phyloP scores from a whole-genome alignment of 2,888 invertebrate genomes.

The Digitonthophagus gazella region DNA sequence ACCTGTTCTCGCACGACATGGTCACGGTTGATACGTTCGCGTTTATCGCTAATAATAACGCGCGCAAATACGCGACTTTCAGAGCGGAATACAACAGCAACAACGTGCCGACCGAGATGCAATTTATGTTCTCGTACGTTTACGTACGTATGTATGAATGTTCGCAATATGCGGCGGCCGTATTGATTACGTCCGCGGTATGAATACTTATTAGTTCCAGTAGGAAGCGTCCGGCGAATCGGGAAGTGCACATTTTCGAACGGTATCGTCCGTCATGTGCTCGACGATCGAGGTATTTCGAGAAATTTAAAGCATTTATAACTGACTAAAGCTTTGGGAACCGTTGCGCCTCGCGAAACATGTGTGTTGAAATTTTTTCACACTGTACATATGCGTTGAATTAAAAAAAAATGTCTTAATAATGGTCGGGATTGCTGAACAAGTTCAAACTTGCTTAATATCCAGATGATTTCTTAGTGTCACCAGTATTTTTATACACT shows the following conservation, averaged over 20 bases:
- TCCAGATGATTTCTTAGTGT: not conserved
- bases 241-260: slow-evolving; percentile 26
- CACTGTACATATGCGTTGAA: too few species aligned
- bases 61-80: not conserved
- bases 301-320: not conserved
- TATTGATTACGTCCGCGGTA: slow-evolving; percentile 29
- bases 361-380: not conserved
- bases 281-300: not conserved
- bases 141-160: not conserved
- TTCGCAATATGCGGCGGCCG: slow-evolving; percentile 14
- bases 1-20: not conserved
- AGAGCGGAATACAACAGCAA: not conserved
- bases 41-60: not conserved
- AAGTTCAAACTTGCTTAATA: not conserved
- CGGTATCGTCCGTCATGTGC: slow-evolving; percentile 1
- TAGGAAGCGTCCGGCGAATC: slow-evolving; percentile 27
- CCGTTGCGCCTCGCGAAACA: not conserved
- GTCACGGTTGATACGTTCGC: not conserved
- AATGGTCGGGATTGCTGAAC: not conserved
- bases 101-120: not conserved
- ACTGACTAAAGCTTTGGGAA: not conserved
- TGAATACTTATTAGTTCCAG: slow-evolving; percentile 34
- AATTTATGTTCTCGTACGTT: not conserved
- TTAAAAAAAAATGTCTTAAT: not conserved
- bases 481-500: too few species aligned